These are phyloP conservation scores for Chelonoidis abingdonii DNA, from an alignment of 2,113 vertebrate genomes.

Conservation along the genomic window DNA sequence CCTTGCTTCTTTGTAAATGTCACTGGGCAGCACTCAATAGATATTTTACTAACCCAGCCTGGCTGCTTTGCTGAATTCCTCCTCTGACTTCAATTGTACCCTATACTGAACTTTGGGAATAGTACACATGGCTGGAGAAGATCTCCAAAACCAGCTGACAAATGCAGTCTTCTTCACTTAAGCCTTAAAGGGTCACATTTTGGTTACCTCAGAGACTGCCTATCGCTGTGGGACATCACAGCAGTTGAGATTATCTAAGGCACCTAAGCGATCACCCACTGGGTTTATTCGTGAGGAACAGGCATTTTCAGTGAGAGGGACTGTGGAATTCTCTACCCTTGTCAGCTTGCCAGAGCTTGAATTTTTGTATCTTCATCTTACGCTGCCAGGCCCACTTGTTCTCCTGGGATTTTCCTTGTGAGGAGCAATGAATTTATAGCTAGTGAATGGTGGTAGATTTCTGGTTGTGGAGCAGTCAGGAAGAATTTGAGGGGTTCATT, in stretches of 20 bases:
- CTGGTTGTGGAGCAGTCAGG: background rate
- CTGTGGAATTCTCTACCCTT: background rate
- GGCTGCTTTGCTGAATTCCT: background rate
- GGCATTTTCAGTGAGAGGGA: background rate
- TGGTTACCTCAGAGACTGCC: background rate
- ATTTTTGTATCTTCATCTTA: background rate
- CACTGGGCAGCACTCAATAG: background rate
- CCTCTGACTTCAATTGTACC: background rate
- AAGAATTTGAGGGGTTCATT: background rate
- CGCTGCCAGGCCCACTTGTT: background rate
- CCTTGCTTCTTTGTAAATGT: background rate
- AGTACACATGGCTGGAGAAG: background rate
- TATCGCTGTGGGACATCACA: background rate
- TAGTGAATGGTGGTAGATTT: background rate
- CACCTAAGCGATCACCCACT: background rate
- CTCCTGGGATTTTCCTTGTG: background rate
- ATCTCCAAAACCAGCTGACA: background rate
- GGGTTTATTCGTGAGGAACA: background rate
- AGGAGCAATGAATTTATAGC: background rate
- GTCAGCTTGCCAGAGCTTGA: background rate
- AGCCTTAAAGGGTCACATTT: background rate
- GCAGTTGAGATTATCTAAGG: background rate
- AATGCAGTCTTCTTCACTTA: background rate
- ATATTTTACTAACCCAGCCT: background rate
- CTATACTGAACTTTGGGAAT: background rate